These are phyloP conservation scores for Psylliodes chrysocephalus DNA, from an alignment of 2,888 invertebrate species.

Conservation along the genomic window DNA sequence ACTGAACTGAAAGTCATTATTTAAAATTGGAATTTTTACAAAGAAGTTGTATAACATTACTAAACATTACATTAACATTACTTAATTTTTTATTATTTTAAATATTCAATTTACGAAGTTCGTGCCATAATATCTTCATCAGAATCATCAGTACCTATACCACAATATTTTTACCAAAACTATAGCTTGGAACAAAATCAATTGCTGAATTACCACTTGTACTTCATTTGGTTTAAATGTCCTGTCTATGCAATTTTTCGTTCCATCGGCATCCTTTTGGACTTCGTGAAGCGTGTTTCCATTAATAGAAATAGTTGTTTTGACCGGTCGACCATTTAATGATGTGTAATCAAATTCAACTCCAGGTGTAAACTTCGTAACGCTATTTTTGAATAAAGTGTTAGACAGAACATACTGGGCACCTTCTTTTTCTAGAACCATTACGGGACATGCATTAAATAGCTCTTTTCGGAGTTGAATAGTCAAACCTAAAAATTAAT, in stretches of 20 bases:
- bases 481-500: no score
- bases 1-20: no score
- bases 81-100: no score
- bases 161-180: no score
- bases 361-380: conserved; percentile 82
- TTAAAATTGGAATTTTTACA: no score
- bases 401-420: conserved; percentile 83
- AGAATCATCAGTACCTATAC: no score
- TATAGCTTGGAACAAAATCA: no score
- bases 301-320: conserved; percentile 79
- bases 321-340: conserved; percentile 85
- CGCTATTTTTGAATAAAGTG: conserved; percentile 87
- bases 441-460: conserved; percentile 85
- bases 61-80: no score
- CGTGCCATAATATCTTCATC: no score
- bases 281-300: conserved; percentile 84
- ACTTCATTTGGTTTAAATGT: conserved; percentile 73
- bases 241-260: conserved; percentile 73
- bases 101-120: no score
- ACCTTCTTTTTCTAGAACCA: conserved; percentile 82
- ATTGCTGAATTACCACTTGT: conserved; percentile 17
- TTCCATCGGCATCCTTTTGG: conserved; percentile 79
- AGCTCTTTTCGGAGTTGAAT: no score
- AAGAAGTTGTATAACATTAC: no score
- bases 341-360: conserved; percentile 92